phyloP scores from a whole-genome alignment of 1,140 invertebrate species.

The Dreissena rostriformis region DNA sequence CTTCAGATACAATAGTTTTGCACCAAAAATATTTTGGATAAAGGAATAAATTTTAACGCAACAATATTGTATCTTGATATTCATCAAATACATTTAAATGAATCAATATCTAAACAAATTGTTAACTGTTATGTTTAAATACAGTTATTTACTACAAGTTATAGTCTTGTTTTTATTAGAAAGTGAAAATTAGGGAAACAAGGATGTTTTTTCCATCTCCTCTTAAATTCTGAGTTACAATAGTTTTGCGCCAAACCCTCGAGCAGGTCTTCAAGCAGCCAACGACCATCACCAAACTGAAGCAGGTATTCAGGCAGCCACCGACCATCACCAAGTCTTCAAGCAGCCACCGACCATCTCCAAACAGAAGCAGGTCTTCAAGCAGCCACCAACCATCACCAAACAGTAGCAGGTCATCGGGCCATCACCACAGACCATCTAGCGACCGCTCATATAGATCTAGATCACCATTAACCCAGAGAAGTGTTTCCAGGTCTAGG shows the following conservation, averaged over 20 bases:
- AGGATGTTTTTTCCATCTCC: background rate
- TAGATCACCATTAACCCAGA: no score
- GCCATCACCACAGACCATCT: no score
- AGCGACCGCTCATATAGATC: no score
- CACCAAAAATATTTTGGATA: background rate
- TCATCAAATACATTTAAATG: background rate
- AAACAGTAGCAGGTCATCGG: no score
- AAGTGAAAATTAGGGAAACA: background rate
- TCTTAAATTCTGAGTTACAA: constrained; percentile 14
- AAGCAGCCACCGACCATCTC: no score
- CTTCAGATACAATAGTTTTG: constrained; percentile 8
- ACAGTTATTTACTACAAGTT: background rate
- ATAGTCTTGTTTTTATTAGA: background rate
- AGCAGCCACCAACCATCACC: no score
- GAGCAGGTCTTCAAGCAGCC: background rate
- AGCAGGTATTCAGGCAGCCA: no score
- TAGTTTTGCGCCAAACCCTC: constrained; percentile 42
- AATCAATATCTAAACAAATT: background rate
- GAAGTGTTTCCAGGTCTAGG: no score
- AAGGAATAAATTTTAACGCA: background rate
- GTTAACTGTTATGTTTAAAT: background rate
- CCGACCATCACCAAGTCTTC: no score
- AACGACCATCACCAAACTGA: no score
- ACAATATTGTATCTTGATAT: background rate
- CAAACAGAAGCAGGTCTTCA: no score